Evolutionary conservation across 2,888 invertebrate genomes (phyloP), one percentile per base, ranked within the genome.

Genomic region (Fabriciana adippe): DNA sequence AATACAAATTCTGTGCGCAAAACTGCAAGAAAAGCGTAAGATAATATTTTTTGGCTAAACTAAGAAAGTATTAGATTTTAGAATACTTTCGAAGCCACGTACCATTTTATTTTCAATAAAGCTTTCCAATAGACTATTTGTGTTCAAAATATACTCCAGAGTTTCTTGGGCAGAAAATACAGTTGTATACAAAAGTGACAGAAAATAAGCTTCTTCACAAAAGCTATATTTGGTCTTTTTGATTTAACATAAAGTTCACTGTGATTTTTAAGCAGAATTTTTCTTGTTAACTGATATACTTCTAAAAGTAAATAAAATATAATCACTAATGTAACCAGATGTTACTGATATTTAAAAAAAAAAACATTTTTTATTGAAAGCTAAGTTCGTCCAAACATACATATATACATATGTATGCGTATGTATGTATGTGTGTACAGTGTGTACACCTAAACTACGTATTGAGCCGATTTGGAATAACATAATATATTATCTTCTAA

Each of bases 111-210:
- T 48, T 26, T 26, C 47, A 59, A 59, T 59, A 48, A 59, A 47
- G 47, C n/a, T 59, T 57, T 59, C 47, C 57, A 59, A 59, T 59
- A 59, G 47, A 26, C 47, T 59, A 48, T 48, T 59, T 59, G 47
- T 59, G 57, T 47, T 59, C 57, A 59, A 59, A 59, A 59, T 59
- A 59, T 59, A 59, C 57, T 59, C 47, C 21, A 59, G 47, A 59
- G 2, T 59, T 59, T 59, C 57, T 59, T 26, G 47, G 47, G 57
- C 47, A 47, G 57, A 26, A 59, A 47, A 47, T 59, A 26, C 57
- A 59, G 57, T 59, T 59, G 57, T 59, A 59, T 59, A 59, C 57
- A 59, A 59, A 48, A 48, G 47, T 59, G 57, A 59, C 47, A 48
- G 47, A 59, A 59, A 57, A 59, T 59, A 59, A 59, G 57, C 47